These are phyloP conservation scores for Chiloscyllium punctatum DNA, from an alignment of 2,797 vertebrate species.

Conservation along the genomic window DNA sequence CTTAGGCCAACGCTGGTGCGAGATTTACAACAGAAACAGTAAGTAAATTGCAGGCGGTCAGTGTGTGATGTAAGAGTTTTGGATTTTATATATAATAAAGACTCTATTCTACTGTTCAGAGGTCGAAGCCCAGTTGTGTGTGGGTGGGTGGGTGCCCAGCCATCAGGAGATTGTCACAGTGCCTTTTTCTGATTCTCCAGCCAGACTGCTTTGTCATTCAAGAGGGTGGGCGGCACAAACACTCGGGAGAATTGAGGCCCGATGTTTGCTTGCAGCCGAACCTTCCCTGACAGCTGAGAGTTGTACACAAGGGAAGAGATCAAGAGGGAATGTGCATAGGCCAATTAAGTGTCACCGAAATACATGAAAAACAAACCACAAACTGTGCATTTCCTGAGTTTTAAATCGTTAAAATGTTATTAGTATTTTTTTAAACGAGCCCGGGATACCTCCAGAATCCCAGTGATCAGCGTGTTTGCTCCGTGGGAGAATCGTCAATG, in stretches of 20 bases:
- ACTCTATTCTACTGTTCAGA: neutral
- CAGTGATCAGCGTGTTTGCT: neutral
- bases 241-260: constrained; percentile 18
- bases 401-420: neutral
- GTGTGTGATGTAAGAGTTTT: neutral
- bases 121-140: neutral
- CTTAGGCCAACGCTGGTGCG: neutral
- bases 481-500: neutral
- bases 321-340: neutral
- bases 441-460: neutral
- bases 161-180: neutral
- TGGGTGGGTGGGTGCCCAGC: too few relatives aligned
- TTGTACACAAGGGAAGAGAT: neutral
- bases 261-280: neutral
- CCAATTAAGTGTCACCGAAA: neutral
- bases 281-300: neutral
- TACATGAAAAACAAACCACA: neutral
- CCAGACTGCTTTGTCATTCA: constrained; percentile 28
- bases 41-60: constrained; percentile 7
- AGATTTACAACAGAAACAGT: constrained; percentile 21
- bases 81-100: neutral
- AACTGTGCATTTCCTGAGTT: neutral
- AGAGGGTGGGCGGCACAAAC: neutral
- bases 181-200: neutral
- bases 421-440: neutral